Percentiles rank a stretch among this genome's conserved stretches.
Evolutionary conservation across 2,797 vertebrate genomes (phyloP).

Genomic region (Sebastes matsubarae): DNA sequence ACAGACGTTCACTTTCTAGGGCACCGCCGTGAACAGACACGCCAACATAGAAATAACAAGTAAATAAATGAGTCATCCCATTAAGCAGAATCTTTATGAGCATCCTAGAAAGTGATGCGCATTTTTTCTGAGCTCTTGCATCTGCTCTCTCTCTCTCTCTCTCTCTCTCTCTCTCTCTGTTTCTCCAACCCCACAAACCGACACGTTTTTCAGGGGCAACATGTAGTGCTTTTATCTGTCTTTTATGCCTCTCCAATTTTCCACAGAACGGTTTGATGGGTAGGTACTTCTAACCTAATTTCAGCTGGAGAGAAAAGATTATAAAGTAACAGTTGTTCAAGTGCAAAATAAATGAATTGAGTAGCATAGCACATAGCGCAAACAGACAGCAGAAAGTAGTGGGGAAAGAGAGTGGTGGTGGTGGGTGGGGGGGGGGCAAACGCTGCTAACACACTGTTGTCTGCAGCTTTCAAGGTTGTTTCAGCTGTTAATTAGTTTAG

Average conservation of each 20-base stretch:
- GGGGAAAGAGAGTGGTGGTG: background rate
- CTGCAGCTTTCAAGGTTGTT: slow-evolving; percentile 74
- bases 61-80: slow-evolving; percentile 48
- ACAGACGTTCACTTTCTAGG: slow-evolving; percentile 12
- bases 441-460: slow-evolving; percentile 50
- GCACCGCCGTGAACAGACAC: slow-evolving; percentile 26
- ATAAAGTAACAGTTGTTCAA: slow-evolving; percentile 58
- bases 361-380: slow-evolving; percentile 10
- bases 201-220: slow-evolving; percentile 41
- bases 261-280: slow-evolving; percentile 50
- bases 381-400: slow-evolving; percentile 13
- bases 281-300: slow-evolving; percentile 64
- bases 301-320: slow-evolving; percentile 48
- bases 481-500: slow-evolving; percentile 72
- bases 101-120: slow-evolving; percentile 31
- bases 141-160: background rate
- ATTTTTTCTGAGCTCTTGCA: slow-evolving; percentile 32
- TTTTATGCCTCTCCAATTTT: slow-evolving; percentile 61
- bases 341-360: slow-evolving; percentile 62
- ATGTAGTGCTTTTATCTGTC: slow-evolving; percentile 57
- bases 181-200: slow-evolving; percentile 22
- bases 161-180: background rate
- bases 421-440: background rate
- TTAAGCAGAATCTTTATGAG: slow-evolving; percentile 29
- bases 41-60: slow-evolving; percentile 34